These are phyloP conservation scores for Anadara kagoshimensis DNA, from an alignment of 1,140 invertebrate genomes.

Conservation along the genomic window DNA sequence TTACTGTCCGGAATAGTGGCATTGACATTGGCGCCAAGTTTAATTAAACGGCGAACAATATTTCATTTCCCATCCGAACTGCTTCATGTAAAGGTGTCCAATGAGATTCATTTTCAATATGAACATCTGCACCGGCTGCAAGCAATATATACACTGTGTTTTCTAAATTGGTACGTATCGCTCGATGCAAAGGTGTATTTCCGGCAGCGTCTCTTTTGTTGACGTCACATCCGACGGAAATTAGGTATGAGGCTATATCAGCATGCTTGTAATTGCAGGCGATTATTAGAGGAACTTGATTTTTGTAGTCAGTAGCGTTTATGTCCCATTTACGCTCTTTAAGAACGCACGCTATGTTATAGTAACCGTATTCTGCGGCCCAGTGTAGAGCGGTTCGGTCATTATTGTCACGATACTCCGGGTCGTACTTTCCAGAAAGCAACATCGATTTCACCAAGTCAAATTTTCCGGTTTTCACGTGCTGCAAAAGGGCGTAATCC, in stretches of 20 bases:
- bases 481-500: no score
- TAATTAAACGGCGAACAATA: slow-evolving; percentile 53
- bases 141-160: slow-evolving; percentile 56
- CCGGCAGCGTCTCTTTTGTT: slow-evolving; percentile 51
- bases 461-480: no score
- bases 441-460: no score
- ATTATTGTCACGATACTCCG: slow-evolving; percentile 41
- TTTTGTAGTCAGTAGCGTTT: slow-evolving; percentile 55
- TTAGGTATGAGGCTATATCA: slow-evolving; percentile 57
- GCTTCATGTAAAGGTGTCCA: slow-evolving; percentile 68
- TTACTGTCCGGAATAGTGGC: slow-evolving; percentile 48
- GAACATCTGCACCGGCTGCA: slow-evolving; percentile 57
- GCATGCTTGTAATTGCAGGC: slow-evolving; percentile 60
- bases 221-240: slow-evolving; percentile 59
- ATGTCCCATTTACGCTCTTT: slow-evolving; percentile 51
- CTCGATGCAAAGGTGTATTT: slow-evolving; percentile 63
- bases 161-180: slow-evolving; percentile 61
- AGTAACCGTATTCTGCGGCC: slow-evolving; percentile 63
- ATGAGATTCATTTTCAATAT: slow-evolving; percentile 51
- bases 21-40: slow-evolving; percentile 59
- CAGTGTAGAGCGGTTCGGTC: slow-evolving; percentile 63
- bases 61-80: slow-evolving; percentile 61
- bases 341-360: slow-evolving; percentile 49
- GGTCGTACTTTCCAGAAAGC: slow-evolving; percentile 29
- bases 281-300: slow-evolving; percentile 62